Conservation (phyloP, 2,888 invertebrate species). For the Drosophila vallismaia region DNA sequence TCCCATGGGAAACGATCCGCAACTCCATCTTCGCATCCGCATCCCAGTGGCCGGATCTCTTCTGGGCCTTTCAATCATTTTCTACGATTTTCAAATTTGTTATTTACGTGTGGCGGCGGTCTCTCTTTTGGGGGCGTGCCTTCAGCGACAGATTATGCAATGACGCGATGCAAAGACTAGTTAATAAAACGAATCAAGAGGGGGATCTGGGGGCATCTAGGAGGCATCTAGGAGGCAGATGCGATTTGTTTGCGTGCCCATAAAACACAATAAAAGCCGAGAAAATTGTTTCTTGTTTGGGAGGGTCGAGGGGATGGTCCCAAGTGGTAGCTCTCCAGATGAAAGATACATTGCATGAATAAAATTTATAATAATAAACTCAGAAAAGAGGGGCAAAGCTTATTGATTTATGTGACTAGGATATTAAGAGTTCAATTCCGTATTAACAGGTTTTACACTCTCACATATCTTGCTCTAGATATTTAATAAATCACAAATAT, state of each 20-base stretch:
- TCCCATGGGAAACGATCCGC: conserved; percentile 27
- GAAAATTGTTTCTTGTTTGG: conserved; percentile 17
- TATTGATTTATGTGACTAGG: not conserved
- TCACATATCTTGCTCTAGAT: not conserved
- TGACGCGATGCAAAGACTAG: conserved; percentile 64
- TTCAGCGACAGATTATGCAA: conserved; percentile 76
- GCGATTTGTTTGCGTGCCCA: conserved; percentile 62
- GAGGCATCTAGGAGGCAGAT: not conserved
- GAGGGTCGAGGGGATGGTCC: not conserved
- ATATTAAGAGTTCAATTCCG: not conserved
- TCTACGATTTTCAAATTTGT: conserved; percentile 61
- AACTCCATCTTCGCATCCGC: conserved; percentile 32
- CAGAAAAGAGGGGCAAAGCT: not conserved
- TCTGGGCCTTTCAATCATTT: conserved; percentile 69
- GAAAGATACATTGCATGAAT: conserved; percentile 1
- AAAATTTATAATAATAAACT: conserved; percentile 6
- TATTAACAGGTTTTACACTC: not conserved
- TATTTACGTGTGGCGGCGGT: conserved; percentile 35
- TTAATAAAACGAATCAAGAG: conserved; percentile 69
- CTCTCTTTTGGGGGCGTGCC: conserved; percentile 21
- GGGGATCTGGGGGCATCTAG: conserved; percentile 1
- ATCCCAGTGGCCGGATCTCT: conserved; percentile 34
- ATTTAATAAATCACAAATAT: not conserved
- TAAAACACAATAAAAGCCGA: conserved; percentile 33
- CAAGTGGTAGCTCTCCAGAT: conserved; percentile 15